These are phyloP conservation scores for Diorhabda carinulata DNA, from an alignment of 1,140 invertebrate species.

Conservation along the genomic window DNA sequence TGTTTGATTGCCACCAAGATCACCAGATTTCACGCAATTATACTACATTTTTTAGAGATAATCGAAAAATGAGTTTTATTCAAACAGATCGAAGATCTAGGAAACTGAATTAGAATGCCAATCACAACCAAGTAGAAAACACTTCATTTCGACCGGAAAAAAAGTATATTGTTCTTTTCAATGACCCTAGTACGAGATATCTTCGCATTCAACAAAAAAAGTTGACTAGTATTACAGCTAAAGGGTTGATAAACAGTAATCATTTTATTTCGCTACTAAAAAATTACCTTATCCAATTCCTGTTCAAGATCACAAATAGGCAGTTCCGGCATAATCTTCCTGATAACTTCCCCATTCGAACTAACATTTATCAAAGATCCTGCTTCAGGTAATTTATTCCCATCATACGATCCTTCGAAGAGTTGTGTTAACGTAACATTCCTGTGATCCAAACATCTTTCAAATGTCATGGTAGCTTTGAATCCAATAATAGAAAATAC, in stretches of 20 bases:
- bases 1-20: no score
- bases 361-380: conserved; percentile 59
- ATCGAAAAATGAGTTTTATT: no score
- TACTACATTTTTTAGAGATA: no score
- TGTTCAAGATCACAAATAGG: conserved; percentile 79
- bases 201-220: no score
- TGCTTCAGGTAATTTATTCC: conserved; percentile 50
- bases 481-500: conserved; percentile 97
- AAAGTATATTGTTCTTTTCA: no score
- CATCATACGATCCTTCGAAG: conserved; percentile 51
- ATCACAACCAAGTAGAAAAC: no score
- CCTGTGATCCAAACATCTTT: conserved; percentile 65
- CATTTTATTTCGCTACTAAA: conserved; percentile 30
- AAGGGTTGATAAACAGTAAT: background rate
- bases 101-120: no score
- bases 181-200: no score
- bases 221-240: no score
- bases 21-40: no score
- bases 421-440: conserved; percentile 58
- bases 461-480: conserved; percentile 82
- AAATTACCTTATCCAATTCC: conserved; percentile 79
- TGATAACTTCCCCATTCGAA: conserved; percentile 55
- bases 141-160: no score
- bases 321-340: conserved; percentile 59
- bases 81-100: no score